These are phyloP conservation scores for Cydia pomonella DNA, from an alignment of 1,140 invertebrate species.

Conservation along the genomic window DNA sequence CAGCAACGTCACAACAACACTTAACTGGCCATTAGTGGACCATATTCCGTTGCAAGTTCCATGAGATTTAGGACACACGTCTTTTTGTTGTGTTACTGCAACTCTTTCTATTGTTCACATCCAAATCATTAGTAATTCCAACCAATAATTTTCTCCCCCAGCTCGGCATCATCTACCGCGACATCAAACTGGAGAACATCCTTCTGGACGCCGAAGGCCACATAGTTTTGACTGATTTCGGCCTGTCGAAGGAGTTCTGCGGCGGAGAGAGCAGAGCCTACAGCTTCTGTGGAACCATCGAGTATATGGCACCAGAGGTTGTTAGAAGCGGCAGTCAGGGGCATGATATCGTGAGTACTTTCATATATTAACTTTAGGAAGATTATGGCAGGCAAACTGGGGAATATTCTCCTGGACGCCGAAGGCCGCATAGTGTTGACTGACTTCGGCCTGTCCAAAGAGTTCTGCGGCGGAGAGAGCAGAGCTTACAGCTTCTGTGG, in stretches of 20 bases:
- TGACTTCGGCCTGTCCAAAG: slow-evolving; percentile 95
- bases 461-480: slow-evolving; percentile 84
- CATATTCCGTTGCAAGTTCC: too few relatives aligned
- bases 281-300: slow-evolving; percentile 98
- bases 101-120: too few relatives aligned
- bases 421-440: slow-evolving; percentile 96
- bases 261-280: slow-evolving; percentile 88
- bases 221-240: slow-evolving; percentile 95
- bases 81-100: too few relatives aligned
- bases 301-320: slow-evolving; percentile 97
- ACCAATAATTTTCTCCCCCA: slow-evolving; percentile 61
- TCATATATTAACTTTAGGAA: slow-evolving; percentile 25
- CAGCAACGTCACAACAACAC: too few relatives aligned
- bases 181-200: slow-evolving; percentile 97
- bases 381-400: slow-evolving; percentile 83
- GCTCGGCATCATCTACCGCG: slow-evolving; percentile 97
- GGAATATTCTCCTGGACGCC: slow-evolving; percentile 94
- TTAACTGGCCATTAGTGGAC: too few relatives aligned
- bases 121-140: not conserved
- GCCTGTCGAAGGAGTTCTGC: slow-evolving; percentile 93
- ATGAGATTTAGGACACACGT: too few relatives aligned
- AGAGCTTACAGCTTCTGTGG: slow-evolving; percentile 98
- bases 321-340: slow-evolving; percentile 90
- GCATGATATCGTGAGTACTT: slow-evolving; percentile 92
- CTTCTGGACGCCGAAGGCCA: slow-evolving; percentile 93